These are phyloP conservation scores for Protosalanx chinensis DNA, from an alignment of 2,797 vertebrate species.

Conservation along the genomic window DNA sequence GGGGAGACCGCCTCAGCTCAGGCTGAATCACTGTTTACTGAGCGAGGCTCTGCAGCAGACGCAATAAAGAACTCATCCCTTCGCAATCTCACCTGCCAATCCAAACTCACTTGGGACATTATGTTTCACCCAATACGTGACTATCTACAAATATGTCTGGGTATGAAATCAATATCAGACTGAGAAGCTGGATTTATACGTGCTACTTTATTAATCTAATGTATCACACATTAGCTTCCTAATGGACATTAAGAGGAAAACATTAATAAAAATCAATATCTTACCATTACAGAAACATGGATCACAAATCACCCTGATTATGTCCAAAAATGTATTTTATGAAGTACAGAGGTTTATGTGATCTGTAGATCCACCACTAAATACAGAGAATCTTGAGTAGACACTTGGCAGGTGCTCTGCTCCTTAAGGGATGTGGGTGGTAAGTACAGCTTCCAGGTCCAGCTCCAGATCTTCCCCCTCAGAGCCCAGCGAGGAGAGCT, in stretches of 20 bases:
- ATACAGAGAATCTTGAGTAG: neutral
- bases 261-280: neutral
- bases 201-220: neutral
- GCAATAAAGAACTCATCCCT: slow-evolving; percentile 38
- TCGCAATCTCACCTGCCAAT: slow-evolving; percentile 25
- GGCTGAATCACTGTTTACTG: slow-evolving; percentile 61
- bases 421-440: slow-evolving; percentile 6
- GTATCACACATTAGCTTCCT: neutral
- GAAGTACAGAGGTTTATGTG: neutral
- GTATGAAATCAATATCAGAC: slow-evolving; percentile 38
- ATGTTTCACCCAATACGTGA: neutral
- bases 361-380: neutral
- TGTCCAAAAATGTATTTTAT: too few species aligned
- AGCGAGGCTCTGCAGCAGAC: slow-evolving; percentile 53
- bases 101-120: slow-evolving; percentile 6
- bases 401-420: slow-evolving; percentile 6
- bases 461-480: slow-evolving; percentile 26
- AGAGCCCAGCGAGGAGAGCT: slow-evolving; percentile 13
- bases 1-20: slow-evolving; percentile 55
- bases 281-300: too few species aligned
- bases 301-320: too few species aligned
- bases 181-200: too few species aligned
- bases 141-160: slow-evolving; percentile 10
- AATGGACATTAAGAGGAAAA: neutral
- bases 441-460: slow-evolving; percentile 21